A percentile compares a stretch with the other conserved stretches of the same genome.
Conservation (phyloP, 2,888 invertebrate species). For the Penaeus monodon region DNA sequence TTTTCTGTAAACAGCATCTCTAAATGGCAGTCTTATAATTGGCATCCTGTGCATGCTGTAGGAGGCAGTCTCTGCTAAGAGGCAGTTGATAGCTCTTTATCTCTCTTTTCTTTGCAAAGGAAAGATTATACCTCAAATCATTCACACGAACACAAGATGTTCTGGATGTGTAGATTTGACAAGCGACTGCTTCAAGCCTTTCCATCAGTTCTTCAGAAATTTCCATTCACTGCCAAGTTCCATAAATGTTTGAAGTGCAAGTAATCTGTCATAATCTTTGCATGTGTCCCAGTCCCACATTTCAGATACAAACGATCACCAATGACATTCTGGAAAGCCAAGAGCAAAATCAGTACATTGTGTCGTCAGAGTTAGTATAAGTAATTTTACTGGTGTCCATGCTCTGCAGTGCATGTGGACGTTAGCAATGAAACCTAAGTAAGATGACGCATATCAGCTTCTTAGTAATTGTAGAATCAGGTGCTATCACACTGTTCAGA, state of each 20-base stretch:
- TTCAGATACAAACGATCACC: neutral
- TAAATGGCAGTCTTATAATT: too few relatives aligned
- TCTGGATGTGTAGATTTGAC: constrained; percentile 6
- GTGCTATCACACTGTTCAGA: constrained; percentile 15
- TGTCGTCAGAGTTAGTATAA: constrained; percentile 2
- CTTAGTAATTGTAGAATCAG: neutral
- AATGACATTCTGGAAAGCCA: constrained; percentile 15
- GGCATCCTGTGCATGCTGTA: too few relatives aligned
- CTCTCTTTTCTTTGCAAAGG: too few relatives aligned
- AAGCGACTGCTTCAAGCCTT: neutral
- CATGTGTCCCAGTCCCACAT: constrained; percentile 12
- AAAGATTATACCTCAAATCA: too few relatives aligned
- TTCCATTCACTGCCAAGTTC: neutral
- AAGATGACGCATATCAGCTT: constrained; percentile 17
- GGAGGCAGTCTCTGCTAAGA: too few relatives aligned
- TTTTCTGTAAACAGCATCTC: too few relatives aligned
- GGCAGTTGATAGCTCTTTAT: too few relatives aligned
- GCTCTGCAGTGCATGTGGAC: too few relatives aligned
- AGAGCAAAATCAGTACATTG: constrained; percentile 8
- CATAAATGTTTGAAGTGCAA: neutral
- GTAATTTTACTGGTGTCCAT: neutral
- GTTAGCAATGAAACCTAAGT: too few relatives aligned
- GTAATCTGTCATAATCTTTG: neutral
- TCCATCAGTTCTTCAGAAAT: neutral
- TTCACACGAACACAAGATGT: neutral